Evolutionary conservation across 2,888 invertebrate genomes (phyloP), one percentile per base, ranked within the genome.

Genomic region (Ditula angustiorana): DNA sequence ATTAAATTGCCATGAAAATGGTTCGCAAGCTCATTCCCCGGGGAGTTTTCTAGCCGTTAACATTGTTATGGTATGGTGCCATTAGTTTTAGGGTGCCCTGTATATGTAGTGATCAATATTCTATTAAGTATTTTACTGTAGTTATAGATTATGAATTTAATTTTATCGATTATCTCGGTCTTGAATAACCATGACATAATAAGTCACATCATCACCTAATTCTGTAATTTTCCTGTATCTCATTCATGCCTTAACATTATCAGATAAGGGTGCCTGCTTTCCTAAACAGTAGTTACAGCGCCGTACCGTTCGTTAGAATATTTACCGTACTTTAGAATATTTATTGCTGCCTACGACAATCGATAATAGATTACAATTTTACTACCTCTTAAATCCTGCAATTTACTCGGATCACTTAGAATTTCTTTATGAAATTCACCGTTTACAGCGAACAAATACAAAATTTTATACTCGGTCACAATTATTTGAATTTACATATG

Each of bases 1-100:
- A 58, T 49, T 58, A 49, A 58, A 58, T 49, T 58, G 58, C 58
- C 35, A 24, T 49, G 58, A 58, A 58, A 58, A 49, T 58, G 24
- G 35, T 49, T 23, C 33, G 16, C 24, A 33, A 16, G 53, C 24
- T 23, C 46, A 47, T 23, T 47, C 57, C 46, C 26, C 33, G 1
- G 33, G 47, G 58, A 26, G 41, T 41, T 56, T 55, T 30, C 50
- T 30, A 50, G 30, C 35, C 24, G 53, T 55, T 37, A 37, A 37
- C 37, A 37, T 35, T 35, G 23, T 53, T 53, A 37, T 41, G 23
- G 23, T 53, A 37, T 41, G 46, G 23, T 23, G 33, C 55, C 37
- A 41, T 41, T 41, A 55, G 13, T 24, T 19, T 26, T 5, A 19
- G 26, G 24, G 19, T 26, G n/a, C 26, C 41, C 19, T 56, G 53